A percentile compares a stretch with the other conserved stretches of the same genome.
Evolutionary conservation across 2,888 invertebrate species (phyloP).

Genomic region (Temnothorax unifasciatus): DNA sequence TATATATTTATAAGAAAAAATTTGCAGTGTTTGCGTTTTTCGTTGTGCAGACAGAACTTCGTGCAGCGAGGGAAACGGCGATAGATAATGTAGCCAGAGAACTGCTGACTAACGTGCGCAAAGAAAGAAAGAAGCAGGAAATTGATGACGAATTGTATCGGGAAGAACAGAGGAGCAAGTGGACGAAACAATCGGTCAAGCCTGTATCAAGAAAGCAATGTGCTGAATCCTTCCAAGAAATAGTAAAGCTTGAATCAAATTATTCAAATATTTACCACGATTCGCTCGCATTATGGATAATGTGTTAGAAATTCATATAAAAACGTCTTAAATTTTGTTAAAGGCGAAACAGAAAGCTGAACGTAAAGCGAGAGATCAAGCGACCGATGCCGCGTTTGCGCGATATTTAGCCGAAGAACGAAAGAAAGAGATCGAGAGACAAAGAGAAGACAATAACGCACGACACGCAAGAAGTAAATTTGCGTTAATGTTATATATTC

Average conservation of each 20-base stretch:
- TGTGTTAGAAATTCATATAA: slow-evolving; percentile 22
- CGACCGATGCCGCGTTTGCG: slow-evolving; percentile 70
- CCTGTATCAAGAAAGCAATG: slow-evolving; percentile 60
- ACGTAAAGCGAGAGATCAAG: slow-evolving; percentile 66
- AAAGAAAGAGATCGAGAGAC: slow-evolving; percentile 41
- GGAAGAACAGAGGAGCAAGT: slow-evolving; percentile 61
- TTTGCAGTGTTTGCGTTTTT: neutral
- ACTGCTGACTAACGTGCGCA: slow-evolving; percentile 65
- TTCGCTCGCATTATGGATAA: neutral
- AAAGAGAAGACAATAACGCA: slow-evolving; percentile 25
- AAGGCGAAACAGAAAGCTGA: slow-evolving; percentile 48
- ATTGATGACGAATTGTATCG: slow-evolving; percentile 65
- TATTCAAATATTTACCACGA: neutral
- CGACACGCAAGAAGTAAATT: slow-evolving; percentile 35
- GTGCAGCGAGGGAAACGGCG: slow-evolving; percentile 53
- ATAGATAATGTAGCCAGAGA: slow-evolving; percentile 65
- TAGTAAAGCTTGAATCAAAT: slow-evolving; percentile 49
- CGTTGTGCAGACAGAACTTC: slow-evolving; percentile 47
- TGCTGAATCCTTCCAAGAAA: slow-evolving; percentile 65
- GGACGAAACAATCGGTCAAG: slow-evolving; percentile 49
- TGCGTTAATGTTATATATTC: neutral
- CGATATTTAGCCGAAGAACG: slow-evolving; percentile 68
- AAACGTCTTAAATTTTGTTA: slow-evolving; percentile 51
- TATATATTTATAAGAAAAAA: neutral
- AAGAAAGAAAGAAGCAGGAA: slow-evolving; percentile 66